phyloP scores from a whole-genome alignment of 2,888 invertebrate species.

The Andrena trimmerana region DNA sequence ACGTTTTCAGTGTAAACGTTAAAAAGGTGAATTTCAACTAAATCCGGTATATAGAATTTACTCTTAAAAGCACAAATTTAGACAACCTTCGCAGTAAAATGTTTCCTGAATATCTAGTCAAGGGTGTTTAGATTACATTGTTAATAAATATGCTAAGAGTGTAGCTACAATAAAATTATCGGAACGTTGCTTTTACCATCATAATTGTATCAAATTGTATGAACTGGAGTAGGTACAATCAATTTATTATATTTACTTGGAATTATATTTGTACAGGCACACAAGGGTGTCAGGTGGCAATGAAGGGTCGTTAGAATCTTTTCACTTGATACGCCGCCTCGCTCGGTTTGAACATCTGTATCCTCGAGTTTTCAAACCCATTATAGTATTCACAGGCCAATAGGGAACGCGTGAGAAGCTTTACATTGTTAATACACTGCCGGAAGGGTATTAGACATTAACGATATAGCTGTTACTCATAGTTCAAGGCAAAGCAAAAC shows the following conservation, averaged over 20 bases:
- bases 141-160: neutral
- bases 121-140: neutral
- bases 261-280: conserved; percentile 3
- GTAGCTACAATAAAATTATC: neutral
- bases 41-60: neutral
- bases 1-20: no score
- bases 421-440: conserved; percentile 16
- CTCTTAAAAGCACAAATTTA: neutral
- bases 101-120: neutral
- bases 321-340: conserved; percentile 31
- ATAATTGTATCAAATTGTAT: neutral
- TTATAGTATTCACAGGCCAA: conserved; percentile 32
- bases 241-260: conserved; percentile 25
- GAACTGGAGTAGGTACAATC: neutral
- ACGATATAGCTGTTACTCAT: neutral
- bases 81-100: neutral
- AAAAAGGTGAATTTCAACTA: neutral
- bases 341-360: conserved; percentile 60
- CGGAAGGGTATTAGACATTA: conserved; percentile 5
- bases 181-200: neutral
- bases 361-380: conserved; percentile 40
- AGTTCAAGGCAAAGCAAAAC: neutral
- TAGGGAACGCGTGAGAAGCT: neutral
- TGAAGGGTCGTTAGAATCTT: conserved; percentile 59
- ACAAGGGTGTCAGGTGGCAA: conserved; percentile 59